Evolutionary conservation across 2,888 invertebrate species (phyloP).

Genomic region (Drosophila imparisetae): DNA sequence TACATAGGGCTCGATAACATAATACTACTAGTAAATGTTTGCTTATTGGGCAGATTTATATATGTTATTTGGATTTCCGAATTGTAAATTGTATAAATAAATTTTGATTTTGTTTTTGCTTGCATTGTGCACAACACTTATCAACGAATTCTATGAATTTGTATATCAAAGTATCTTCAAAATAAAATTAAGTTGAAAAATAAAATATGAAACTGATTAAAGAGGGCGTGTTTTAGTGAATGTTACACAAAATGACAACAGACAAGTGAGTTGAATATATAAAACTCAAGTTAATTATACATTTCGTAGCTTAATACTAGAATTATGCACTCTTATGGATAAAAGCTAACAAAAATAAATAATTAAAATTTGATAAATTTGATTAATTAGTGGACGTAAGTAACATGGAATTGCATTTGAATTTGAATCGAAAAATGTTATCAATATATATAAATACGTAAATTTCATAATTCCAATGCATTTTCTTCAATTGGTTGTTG

Average conservation of each 20-base stretch:
- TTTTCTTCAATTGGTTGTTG: constrained; percentile 43
- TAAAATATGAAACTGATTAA: constrained; percentile 9
- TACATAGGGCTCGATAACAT: constrained; percentile 67
- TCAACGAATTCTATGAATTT: constrained; percentile 61
- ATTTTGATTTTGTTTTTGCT: constrained; percentile 69
- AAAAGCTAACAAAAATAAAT: constrained; percentile 35
- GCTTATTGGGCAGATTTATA: constrained; percentile 57
- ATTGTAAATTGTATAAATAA: constrained; percentile 44
- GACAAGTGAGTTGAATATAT: constrained; percentile 13
- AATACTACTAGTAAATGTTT: constrained; percentile 68
- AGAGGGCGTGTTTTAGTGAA: constrained; percentile 27
- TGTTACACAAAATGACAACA: constrained; percentile 46
- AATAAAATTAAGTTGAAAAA: constrained; percentile 14
- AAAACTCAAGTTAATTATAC: constrained; percentile 27
- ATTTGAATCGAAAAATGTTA: constrained; percentile 42
- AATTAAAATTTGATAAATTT: constrained; percentile 28
- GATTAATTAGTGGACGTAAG: constrained; percentile 74
- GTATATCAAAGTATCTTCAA: constrained; percentile 47
- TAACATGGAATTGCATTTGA: constrained; percentile 68
- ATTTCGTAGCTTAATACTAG: constrained; percentile 18
- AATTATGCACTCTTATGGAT: constrained; percentile 23
- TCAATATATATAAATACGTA: constrained; percentile 43
- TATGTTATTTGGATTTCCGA: constrained; percentile 31
- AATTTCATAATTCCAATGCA: constrained; percentile 35
- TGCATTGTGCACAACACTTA: constrained; percentile 65